These are phyloP conservation scores for Micrastur ruficollis DNA, from an alignment of 2,797 vertebrate species.

Conservation along the genomic window DNA sequence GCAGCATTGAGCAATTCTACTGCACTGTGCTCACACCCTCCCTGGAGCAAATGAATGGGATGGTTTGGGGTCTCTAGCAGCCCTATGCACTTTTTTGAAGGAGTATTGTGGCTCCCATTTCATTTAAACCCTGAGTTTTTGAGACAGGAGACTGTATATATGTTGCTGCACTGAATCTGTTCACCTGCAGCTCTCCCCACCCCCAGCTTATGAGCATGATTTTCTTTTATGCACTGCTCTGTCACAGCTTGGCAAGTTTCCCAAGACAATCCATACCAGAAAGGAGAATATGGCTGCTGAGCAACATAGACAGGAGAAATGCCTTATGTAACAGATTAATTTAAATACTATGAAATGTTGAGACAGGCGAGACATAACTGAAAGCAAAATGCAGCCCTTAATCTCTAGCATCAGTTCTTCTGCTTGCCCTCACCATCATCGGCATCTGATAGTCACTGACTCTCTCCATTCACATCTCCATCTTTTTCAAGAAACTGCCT, in stretches of 20 bases:
- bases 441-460: conserved; percentile 30
- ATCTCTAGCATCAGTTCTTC: conserved; percentile 24
- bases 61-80: neutral
- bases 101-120: neutral
- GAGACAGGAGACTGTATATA: neutral
- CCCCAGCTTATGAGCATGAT: conserved; percentile 19
- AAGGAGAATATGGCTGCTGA: conserved; percentile 50
- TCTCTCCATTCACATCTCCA: conserved; percentile 28
- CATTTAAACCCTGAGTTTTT: neutral
- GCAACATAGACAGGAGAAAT: neutral
- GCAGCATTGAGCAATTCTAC: neutral
- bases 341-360: conserved; percentile 32
- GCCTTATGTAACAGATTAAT: conserved; percentile 30
- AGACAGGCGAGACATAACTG: neutral
- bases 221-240: conserved; percentile 53
- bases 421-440: conserved; percentile 15
- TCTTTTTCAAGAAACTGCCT: conserved; percentile 48
- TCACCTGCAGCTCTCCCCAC: conserved; percentile 55
- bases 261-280: conserved; percentile 49
- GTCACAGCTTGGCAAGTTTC: conserved; percentile 63
- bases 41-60: neutral
- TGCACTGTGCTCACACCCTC: neutral
- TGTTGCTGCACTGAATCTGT: neutral
- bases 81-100: neutral
- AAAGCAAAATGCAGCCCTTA: conserved; percentile 39